Base-by-base conservation (phyloP, 1,140 invertebrate species). In the Gonatopus flavifemur region DNA sequence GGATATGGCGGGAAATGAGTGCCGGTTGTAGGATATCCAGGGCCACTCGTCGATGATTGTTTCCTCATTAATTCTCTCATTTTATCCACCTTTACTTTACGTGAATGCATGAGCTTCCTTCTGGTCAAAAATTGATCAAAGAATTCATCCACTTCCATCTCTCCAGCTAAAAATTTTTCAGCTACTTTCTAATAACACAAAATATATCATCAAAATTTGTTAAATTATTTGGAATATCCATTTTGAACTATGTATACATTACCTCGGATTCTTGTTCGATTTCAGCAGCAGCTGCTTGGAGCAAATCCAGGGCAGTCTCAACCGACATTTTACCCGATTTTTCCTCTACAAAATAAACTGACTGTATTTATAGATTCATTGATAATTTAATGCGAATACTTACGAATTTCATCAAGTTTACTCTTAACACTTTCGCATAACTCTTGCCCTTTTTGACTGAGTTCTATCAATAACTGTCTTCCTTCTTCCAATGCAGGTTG, bases 241-340 rank as follows among this genome's bases (percentile, higher is more conserved):
- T n/a, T n/a, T n/a, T 28, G 6, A 32, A 45, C n/a, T 41, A 31
- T 18, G 12, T n/a, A 15, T 19, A 18, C 10, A 22, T 24, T 66
- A 84, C 83, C 70, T 96, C 93, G 20, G 91, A 91, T 72, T 91
- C 83, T 76, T 95, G 92, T 77, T 96, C 93, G 37, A 87, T 86
- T 81, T 93, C 88, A 41, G 91, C 88, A 37, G 90, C 87, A 12
- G 90, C 86, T 28, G 91, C 86, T 82, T 94, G 90, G 12, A 95
- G 76, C 24, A 95, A 69, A 1, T 91, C 92, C 48, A 93, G 74
- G 9, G 89, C 87, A 20, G 88, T 90, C 58, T 95, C 92, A 39
- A 88, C 79, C 8, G 86, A 88, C 63, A 88, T 84, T 28, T 83
- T 83, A 24, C 84, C 84, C 21, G 83, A 82, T 67, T 88, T 87